Evolutionary conservation across 2,113 vertebrate genomes (phyloP), one percentile per base, ranked within the genome.

Genomic region (Herpetotheres cachinnans): DNA sequence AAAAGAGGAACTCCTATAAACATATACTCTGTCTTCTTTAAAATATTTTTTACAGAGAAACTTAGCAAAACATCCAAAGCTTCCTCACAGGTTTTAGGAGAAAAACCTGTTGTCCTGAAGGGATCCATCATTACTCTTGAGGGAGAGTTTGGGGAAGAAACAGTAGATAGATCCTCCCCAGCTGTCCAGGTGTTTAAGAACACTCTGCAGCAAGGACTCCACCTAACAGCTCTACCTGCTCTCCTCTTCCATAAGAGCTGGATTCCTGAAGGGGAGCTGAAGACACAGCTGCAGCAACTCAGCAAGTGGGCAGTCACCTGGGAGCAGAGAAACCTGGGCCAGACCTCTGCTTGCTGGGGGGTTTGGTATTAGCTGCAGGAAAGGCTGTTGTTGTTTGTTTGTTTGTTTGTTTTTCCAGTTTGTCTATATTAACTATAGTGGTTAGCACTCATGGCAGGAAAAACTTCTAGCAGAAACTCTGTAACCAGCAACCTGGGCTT

Each of bases 11-110:
- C 70, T 42, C 90, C 13, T 69, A 91, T 96, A 96, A 97, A 95
- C 86, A 93, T 32, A 26, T 72, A 40, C 95, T 97, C 97, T 81
- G 88, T 96, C 93, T 92, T 97, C 87, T 93, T 96, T 86, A 92
- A 94, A 95, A 49, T 74, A 34, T 56, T 77, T 80, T 96, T 91
- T 86, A 89, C 82, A 86, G 92, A 77, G 87, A 82, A 88, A 59
- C 59, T 63, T 86, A 92, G 82, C 56, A 56, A 27, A 82, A 50
- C 66, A 85, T 62, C 89, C 66, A 82, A 34, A 86, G 70, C 82
- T 93, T 94, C 93, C 84, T 83, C 16, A 2, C 4, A 16, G 62
- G 52, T 55, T 70, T 72, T 40, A 34, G 82, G 50, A 96, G 61
- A 78, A 88, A 93, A 44, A 7, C 67, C 44, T 16, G 5, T 47